Conservation (phyloP, 2,113 vertebrate genomes). For the Tenebrosternarchus preto region DNA sequence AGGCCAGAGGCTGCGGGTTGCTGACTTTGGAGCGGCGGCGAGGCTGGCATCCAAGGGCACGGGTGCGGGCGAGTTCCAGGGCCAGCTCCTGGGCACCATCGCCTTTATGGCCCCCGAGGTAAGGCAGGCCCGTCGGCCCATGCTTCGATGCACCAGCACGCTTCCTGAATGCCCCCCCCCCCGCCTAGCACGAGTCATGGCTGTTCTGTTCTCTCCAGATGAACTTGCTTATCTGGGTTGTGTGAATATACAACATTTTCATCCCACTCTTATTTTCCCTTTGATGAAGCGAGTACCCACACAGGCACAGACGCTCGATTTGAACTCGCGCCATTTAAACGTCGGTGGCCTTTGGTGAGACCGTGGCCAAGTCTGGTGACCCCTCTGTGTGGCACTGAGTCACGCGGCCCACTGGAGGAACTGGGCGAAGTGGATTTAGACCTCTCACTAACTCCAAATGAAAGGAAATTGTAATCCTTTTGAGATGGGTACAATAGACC, state of each 20-base stretch:
- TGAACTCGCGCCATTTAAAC: constrained; percentile 29
- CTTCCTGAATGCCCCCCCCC: not conserved
- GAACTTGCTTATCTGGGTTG: not conserved
- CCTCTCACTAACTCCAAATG: constrained; percentile 42
- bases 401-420: constrained; percentile 15
- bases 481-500: constrained; percentile 19
- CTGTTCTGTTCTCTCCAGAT: not conserved
- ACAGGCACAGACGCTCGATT: not conserved
- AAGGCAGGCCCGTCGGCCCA: constrained; percentile 28
- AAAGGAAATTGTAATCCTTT: constrained; percentile 52
- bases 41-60: constrained; percentile 90
- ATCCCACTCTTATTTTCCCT: not conserved
- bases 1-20: constrained; percentile 86
- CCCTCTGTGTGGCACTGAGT: constrained; percentile 28
- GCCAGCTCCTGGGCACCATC: constrained; percentile 88
- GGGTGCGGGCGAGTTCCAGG: constrained; percentile 90
- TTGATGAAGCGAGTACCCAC: not conserved
- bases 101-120: constrained; percentile 94
- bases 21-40: constrained; percentile 88
- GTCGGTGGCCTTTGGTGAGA: constrained; percentile 17
- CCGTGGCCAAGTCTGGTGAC: constrained; percentile 31
- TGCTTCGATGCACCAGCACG: not conserved
- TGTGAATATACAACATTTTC: not conserved
- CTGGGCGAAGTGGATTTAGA: constrained; percentile 46
- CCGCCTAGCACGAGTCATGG: not conserved